Evolutionary conservation across 2,888 invertebrate genomes (phyloP).

Genomic region (Lasiommata megera): DNA sequence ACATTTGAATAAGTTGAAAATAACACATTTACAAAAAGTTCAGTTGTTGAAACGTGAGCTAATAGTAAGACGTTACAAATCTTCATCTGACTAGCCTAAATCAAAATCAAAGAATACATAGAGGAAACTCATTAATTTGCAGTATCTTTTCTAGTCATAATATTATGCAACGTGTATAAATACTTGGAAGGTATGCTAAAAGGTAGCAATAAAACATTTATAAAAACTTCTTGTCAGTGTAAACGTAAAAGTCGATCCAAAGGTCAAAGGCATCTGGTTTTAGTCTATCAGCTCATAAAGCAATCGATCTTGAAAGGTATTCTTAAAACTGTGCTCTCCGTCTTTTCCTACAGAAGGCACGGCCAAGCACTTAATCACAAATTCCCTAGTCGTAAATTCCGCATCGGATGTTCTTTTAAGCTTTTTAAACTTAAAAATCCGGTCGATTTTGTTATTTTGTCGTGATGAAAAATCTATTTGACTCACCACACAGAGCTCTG

Average conservation of each 20-base stretch:
- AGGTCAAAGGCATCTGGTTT: constrained; percentile 49
- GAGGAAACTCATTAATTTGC: too few relatives aligned
- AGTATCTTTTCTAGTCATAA: too few relatives aligned
- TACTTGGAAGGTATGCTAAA: background rate
- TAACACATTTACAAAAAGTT: too few relatives aligned
- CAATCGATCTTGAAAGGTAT: constrained; percentile 20
- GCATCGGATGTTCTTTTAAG: constrained; percentile 30
- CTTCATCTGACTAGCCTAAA: too few relatives aligned
- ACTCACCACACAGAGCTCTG: background rate
- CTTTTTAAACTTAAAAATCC: constrained; percentile 2
- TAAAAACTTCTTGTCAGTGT: background rate
- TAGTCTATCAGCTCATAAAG: constrained; percentile 30
- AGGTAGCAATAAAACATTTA: background rate
- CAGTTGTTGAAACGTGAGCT: too few relatives aligned
- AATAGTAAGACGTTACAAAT: too few relatives aligned
- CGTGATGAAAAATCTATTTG: background rate
- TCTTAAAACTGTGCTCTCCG: constrained; percentile 17
- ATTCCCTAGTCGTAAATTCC: constrained; percentile 33
- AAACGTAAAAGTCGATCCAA: constrained; percentile 4
- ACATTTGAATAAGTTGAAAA: too few relatives aligned
- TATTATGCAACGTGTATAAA: too few relatives aligned
- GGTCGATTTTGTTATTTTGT: constrained; percentile 3
- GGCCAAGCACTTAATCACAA: constrained; percentile 26
- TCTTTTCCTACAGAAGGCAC: constrained; percentile 19
- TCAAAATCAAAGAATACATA: too few relatives aligned